Evolutionary conservation across 2,888 invertebrate species (phyloP), one percentile per base, ranked within the genome.

Genomic region (Hartigia nigra): DNA sequence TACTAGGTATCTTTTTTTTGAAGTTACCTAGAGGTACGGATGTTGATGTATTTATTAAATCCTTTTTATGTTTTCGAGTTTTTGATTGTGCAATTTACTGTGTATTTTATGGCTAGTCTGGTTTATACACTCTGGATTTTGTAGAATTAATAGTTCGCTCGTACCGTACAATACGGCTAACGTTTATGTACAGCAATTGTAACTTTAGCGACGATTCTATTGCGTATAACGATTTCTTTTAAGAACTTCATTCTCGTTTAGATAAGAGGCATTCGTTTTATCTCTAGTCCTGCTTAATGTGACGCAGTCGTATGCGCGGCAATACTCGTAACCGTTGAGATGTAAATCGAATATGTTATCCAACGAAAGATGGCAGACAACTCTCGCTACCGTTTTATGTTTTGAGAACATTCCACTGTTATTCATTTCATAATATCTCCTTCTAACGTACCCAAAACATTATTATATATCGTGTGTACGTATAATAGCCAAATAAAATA

Each of bases 171-270:
- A 55, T 55, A 55, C 9, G 23, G 23, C 9, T 55, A 55, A 55
- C 55, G 55, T 55, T 55, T 55, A 55, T 55, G 55, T 23, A 2
- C 23, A 55, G 23, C 55, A 55, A 55, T 55, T 55, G 55, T 55
- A 55, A 55, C 55, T 55, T 55, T 23, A 23, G 23, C 55, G 55
- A 55, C 55, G 23, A 14, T 55, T 55, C 23, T 23, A 9, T 55
- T 55, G 55, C 55, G 55, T 55, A 35, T 75, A 31, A 32, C 31
- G 75, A 69, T 74, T 77, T 77, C 69, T 78, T 55, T 69, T 36
- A 35, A 37, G 12, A 35, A 76, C 23, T 74, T 55, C 55, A 9
- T 55, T 74, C 76, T 79, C 79, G 79, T 79, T 79, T 76, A 79
- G 79, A 79, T 79, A 79, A 76, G 12, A 31, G 72, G n/a, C 23